phyloP scores from a whole-genome alignment of 1,140 invertebrate genomes.

The Aphidius gifuensis region DNA sequence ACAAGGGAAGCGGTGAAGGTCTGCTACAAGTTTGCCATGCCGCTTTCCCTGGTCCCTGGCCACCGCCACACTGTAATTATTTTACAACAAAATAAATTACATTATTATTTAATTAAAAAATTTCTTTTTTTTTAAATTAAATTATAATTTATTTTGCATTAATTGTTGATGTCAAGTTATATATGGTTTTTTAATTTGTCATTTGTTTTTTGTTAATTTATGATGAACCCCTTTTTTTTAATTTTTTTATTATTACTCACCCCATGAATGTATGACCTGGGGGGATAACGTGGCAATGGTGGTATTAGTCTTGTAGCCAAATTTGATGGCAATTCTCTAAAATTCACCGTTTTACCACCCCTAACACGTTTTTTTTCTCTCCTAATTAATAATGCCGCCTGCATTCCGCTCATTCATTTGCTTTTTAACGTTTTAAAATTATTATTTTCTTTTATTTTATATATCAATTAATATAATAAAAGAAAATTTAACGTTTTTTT shows the following conservation, averaged over 20 bases:
- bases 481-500: too few species aligned
- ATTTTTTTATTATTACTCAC: constrained; percentile 37
- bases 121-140: neutral
- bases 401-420: constrained; percentile 67
- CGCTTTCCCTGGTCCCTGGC: constrained; percentile 63
- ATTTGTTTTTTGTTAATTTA: neutral
- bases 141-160: neutral
- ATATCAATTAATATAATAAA: neutral
- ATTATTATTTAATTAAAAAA: neutral
- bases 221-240: neutral
- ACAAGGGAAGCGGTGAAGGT: constrained; percentile 54
- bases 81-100: neutral
- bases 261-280: constrained; percentile 69
- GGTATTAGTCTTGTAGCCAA: constrained; percentile 79
- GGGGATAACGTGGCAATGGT: constrained; percentile 80
- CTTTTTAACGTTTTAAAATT: constrained; percentile 36
- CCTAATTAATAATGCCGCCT: constrained; percentile 85
- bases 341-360: constrained; percentile 71
- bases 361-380: constrained; percentile 77
- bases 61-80: constrained; percentile 48
- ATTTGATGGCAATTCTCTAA: constrained; percentile 78
- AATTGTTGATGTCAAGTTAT: neutral
- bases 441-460: constrained; percentile 11
- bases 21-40: constrained; percentile 79
- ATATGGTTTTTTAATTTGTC: too few species aligned